phyloP scores from a whole-genome alignment of 2,888 invertebrate genomes.

The Hydroisotoma schaefferi region DNA sequence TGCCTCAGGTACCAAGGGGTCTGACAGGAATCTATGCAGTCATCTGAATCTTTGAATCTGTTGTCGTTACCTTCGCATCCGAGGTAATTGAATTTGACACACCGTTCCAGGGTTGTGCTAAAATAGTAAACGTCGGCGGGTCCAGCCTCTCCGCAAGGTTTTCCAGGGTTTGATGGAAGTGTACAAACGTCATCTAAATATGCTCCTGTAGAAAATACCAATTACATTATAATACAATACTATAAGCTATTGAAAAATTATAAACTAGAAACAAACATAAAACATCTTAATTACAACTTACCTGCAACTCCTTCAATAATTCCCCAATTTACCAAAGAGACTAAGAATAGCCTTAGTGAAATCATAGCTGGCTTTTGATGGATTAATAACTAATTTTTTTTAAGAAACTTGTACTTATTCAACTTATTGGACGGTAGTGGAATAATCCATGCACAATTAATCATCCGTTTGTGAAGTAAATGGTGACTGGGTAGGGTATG shows the following conservation, averaged over 20 bases:
- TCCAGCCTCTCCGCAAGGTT: not conserved
- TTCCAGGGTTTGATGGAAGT: not conserved
- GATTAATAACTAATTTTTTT: not conserved
- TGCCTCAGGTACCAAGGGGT: slow-evolving; percentile 13
- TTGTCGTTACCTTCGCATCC: slow-evolving; percentile 17
- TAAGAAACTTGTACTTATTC: not conserved
- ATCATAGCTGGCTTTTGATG: not conserved
- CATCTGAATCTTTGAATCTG: slow-evolving; percentile 12
- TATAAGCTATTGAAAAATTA: too few species aligned
- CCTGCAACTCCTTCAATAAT: too few species aligned
- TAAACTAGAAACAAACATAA: too few species aligned
- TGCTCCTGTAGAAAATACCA: not conserved
- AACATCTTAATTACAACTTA: too few species aligned
- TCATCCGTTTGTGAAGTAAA: too few species aligned
- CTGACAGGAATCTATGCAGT: slow-evolving; percentile 22
- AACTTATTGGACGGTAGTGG: not conserved
- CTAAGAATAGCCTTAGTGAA: not conserved
- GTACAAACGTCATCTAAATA: slow-evolving; percentile 1
- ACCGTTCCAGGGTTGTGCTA: not conserved
- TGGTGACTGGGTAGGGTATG: too few species aligned
- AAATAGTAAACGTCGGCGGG: not conserved
- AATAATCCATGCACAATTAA: too few species aligned
- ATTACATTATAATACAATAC: too few species aligned
- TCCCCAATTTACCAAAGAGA: not conserved
- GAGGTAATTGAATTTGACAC: not conserved